Evolutionary conservation across 2,888 invertebrate species (phyloP), one percentile per base, ranked within the genome.

Genomic region (Anaspis maculata): DNA sequence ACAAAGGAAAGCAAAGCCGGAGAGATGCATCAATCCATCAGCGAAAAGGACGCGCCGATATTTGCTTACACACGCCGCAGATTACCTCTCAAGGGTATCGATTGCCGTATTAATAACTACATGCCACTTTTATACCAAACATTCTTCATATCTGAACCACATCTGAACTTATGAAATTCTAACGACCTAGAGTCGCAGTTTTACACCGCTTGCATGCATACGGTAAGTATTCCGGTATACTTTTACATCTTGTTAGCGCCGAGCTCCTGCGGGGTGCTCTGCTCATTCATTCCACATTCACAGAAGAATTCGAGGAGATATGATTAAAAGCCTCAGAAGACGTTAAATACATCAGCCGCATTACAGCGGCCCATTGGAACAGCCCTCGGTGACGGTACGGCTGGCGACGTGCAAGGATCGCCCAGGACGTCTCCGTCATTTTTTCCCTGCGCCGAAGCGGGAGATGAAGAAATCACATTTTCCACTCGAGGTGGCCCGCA

Each of bases 391-490:
- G 22, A 24, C 25, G 15, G 21, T 13, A 4, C 7, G 3, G 2
- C 13, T 30, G 14, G 15, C n/a, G 11, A 14, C 2, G 11, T 25
- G 14, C 19, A 12, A 23, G 9, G 25, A 25, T 13, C 11, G 15
- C 15, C 14, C 36, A 36, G 29, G 13, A 13, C 9, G 16, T 15
- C 21, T 19, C 34, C 36, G 22, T 32, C 33, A 44, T 49, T 49
- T 52, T 49, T 46, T 48, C 47, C 41, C 49, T 46, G 45, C 50
- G 48, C 44, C 49, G 45, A 37, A 48, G 49, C 54, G 51, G 44
- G 51, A 61, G 59, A 64, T 60, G 63, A 64, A 65, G 64, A 65
- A 64, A 65, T 65, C 62, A 61, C 61, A 64, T 65, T 65, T 65
- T 65, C 62, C 62, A 64, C 64, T 64, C 56, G 56, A 62, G 55